phyloP scores from a whole-genome alignment of 1,140 invertebrate species.

The Ectropis grisescens region DNA sequence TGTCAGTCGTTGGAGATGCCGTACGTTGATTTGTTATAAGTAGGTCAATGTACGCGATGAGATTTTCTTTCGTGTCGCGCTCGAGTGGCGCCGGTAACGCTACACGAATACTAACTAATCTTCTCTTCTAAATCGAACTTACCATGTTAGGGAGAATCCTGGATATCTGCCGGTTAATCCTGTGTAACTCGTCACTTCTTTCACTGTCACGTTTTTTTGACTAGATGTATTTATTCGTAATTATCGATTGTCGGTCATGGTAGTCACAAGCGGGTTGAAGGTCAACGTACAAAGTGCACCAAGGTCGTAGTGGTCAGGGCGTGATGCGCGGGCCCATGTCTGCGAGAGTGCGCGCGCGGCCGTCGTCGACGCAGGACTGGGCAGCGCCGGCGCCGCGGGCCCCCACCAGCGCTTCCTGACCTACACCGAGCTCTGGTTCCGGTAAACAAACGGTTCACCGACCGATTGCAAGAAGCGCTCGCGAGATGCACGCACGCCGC shows the following conservation, averaged over 20 bases:
- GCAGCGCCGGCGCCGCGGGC: constrained; percentile 16
- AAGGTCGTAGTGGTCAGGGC: too few relatives aligned
- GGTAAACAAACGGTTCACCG: constrained; percentile 67
- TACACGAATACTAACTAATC: too few relatives aligned
- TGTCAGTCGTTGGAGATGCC: constrained; percentile 10
- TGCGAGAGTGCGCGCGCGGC: constrained; percentile 36
- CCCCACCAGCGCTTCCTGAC: constrained; percentile 46
- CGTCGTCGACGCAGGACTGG: constrained; percentile 38
- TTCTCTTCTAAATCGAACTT: too few relatives aligned
- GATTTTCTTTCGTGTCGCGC: constrained; percentile 22
- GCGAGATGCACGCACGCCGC: constrained; percentile 23
- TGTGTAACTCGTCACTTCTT: constrained; percentile 34
- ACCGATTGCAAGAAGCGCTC: constrained; percentile 46
- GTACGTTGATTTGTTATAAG: constrained; percentile 14
- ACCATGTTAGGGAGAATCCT: constrained; percentile 36
- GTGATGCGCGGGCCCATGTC: constrained; percentile 31
- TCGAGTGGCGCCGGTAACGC: too few relatives aligned
- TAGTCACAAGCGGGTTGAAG: constrained; percentile 34
- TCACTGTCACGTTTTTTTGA: constrained; percentile 30
- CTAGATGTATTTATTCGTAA: constrained; percentile 4
- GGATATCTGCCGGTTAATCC: constrained; percentile 21
- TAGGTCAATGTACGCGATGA: constrained; percentile 24
- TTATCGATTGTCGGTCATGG: constrained; percentile 33
- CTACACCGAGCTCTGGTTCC: constrained; percentile 45
- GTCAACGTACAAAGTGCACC: too few relatives aligned